These are phyloP conservation scores for Zaprionus davidi DNA, from an alignment of 1,140 invertebrate species.

Conservation along the genomic window DNA sequence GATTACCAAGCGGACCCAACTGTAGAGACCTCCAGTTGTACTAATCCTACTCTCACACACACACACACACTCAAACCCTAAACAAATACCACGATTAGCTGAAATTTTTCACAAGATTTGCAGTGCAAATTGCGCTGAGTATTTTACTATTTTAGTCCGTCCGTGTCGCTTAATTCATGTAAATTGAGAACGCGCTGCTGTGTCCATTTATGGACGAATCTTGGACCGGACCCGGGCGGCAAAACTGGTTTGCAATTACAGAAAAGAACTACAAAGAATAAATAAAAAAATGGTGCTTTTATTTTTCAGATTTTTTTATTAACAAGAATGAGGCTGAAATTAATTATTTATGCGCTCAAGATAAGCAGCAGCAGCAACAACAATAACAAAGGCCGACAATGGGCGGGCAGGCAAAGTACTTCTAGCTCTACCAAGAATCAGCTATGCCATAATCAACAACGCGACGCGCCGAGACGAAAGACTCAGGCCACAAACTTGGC, in stretches of 20 bases:
- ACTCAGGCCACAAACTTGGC: conserved; percentile 58
- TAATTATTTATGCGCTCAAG: conserved; percentile 77
- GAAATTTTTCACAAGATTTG: conserved; percentile 69
- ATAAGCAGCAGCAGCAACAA: conserved; percentile 40
- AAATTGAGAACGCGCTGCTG: conserved; percentile 57
- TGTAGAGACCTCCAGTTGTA: background rate
- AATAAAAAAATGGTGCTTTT: conserved; percentile 55
- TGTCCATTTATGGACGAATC: conserved; percentile 68
- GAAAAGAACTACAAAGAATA: background rate
- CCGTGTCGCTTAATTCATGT: conserved; percentile 60
- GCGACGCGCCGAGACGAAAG: conserved; percentile 31
- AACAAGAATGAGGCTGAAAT: conserved; percentile 68
- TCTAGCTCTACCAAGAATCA: conserved; percentile 28
- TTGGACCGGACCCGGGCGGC: conserved; percentile 31
- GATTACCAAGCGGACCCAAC: background rate
- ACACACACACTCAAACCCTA: background rate
- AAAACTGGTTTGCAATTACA: conserved; percentile 75
- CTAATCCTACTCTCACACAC: conserved; percentile 26
- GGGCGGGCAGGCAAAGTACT: conserved; percentile 36
- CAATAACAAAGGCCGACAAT: conserved; percentile 36
- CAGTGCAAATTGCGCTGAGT: conserved; percentile 51
- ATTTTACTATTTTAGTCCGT: conserved; percentile 25
- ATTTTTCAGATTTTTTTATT: conserved; percentile 58
- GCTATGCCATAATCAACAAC: conserved; percentile 26
- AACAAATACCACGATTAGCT: conserved; percentile 34